A percentile compares a stretch with the other conserved stretches of the same genome.
Evolutionary conservation across 2,113 vertebrate species (phyloP).

Genomic region (Piprites chloris): DNA sequence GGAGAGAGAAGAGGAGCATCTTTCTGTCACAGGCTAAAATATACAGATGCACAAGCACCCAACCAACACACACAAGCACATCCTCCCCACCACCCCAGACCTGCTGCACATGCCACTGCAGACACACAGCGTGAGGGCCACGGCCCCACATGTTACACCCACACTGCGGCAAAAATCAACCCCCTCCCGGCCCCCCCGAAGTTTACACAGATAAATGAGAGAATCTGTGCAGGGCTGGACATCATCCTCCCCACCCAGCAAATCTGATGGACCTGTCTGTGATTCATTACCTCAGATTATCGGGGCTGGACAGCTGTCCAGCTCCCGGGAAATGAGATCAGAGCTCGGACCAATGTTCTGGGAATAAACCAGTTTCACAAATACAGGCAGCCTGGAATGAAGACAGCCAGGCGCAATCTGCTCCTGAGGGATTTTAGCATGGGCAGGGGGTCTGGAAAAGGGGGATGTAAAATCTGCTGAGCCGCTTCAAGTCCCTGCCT

Average conservation of each 20-base stretch:
- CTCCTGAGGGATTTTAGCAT: background rate
- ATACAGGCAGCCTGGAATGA: background rate
- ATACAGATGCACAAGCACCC: background rate
- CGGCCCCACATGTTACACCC: rapidly evolving
- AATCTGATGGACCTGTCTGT: constrained; percentile 46
- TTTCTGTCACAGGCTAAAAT: rapidly evolving
- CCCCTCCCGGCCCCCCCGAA: background rate
- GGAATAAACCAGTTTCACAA: background rate
- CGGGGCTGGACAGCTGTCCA: constrained; percentile 39
- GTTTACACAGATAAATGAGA: background rate
- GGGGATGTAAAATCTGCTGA: background rate
- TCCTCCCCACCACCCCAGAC: rapidly evolving
- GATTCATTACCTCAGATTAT: constrained; percentile 54
- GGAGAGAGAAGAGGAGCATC: background rate
- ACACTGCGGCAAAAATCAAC: background rate
- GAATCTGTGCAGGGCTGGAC: constrained; percentile 1
- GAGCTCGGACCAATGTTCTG: background rate
- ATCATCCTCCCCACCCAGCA: constrained; percentile 47
- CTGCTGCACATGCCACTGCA: rapidly evolving
- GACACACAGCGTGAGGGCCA: background rate
- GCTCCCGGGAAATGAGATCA: constrained; percentile 45
- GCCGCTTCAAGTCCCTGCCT: background rate
- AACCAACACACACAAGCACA: background rate
- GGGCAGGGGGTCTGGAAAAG: background rate
- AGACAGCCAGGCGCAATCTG: background rate